Percentiles rank a stretch among this genome's conserved stretches.
Evolutionary conservation across 2,113 vertebrate species (phyloP).

Genomic region (Channa maculata): DNA sequence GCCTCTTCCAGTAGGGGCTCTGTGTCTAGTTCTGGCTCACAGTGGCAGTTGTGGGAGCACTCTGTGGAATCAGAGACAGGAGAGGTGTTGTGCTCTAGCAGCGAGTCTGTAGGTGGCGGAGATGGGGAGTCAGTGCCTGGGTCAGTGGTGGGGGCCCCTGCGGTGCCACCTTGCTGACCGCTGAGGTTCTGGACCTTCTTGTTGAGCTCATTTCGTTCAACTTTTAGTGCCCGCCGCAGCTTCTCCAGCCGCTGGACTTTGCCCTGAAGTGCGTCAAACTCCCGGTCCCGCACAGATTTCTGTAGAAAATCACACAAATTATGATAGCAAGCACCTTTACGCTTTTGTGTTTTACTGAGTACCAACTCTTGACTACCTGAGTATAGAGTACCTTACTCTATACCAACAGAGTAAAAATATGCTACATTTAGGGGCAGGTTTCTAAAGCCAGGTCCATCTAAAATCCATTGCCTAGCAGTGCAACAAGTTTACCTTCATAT

Average conservation of each 20-base stretch:
- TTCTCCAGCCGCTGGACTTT: conserved; percentile 97
- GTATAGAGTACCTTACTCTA: too few relatives aligned
- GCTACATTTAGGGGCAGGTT: too few relatives aligned
- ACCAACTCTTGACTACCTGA: too few relatives aligned
- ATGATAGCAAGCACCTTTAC: background rate
- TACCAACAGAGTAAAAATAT: too few relatives aligned
- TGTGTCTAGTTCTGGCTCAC: conserved; percentile 55
- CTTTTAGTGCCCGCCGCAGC: conserved; percentile 93
- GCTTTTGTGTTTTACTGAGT: background rate
- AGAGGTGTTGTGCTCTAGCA: conserved; percentile 40
- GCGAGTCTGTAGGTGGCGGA: conserved; percentile 66
- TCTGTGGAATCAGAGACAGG: conserved; percentile 10
- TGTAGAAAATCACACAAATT: conserved; percentile 49
- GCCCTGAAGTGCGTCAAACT: conserved; percentile 92
- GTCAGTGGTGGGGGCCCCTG: conserved; percentile 48
- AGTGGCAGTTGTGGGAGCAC: conserved; percentile 66
- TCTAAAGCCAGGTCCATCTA: too few relatives aligned
- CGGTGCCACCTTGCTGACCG: conserved; percentile 34
- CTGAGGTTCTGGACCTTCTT: conserved; percentile 94
- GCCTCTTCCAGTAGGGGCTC: conserved; percentile 46
- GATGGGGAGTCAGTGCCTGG: conserved; percentile 73
- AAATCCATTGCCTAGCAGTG: too few relatives aligned
- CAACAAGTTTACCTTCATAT: too few relatives aligned
- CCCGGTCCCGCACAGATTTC: conserved; percentile 94
- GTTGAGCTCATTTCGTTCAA: conserved; percentile 95